A percentile compares a stretch with the other conserved stretches of the same genome.
These are phyloP conservation scores for Micromys minutus DNA, from an alignment of 2,113 vertebrate species.

Conservation along the genomic window DNA sequence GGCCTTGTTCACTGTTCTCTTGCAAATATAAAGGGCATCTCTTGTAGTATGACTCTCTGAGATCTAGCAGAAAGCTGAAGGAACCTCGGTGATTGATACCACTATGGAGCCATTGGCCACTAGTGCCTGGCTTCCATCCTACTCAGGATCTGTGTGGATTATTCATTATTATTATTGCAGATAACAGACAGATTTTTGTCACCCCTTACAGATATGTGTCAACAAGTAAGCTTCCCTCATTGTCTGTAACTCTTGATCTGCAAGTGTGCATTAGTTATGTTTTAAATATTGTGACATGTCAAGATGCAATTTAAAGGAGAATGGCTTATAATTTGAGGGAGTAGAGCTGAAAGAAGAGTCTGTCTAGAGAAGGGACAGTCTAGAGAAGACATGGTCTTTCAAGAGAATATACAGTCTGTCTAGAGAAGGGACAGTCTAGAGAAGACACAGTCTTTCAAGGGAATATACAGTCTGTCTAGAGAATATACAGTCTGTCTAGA, in stretches of 20 bases:
- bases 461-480: neutral
- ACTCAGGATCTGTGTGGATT: neutral
- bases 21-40: neutral
- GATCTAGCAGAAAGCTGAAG: neutral
- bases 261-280: neutral
- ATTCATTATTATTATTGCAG: neutral
- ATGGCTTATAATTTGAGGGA: neutral
- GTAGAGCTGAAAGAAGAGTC: neutral
- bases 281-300: neutral
- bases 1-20: neutral
- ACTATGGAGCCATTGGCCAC: neutral
- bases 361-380: neutral
- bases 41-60: neutral
- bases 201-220: neutral
- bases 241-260: neutral
- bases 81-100: neutral
- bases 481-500: neutral
- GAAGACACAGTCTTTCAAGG: neutral
- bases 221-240: neutral
- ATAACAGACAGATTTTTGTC: neutral
- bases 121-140: neutral
- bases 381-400: neutral
- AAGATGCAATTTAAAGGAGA: neutral
- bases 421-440: neutral
- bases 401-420: neutral